Evolutionary conservation across 1,140 invertebrate genomes (phyloP).

Genomic region (Diachasma alloeum): DNA sequence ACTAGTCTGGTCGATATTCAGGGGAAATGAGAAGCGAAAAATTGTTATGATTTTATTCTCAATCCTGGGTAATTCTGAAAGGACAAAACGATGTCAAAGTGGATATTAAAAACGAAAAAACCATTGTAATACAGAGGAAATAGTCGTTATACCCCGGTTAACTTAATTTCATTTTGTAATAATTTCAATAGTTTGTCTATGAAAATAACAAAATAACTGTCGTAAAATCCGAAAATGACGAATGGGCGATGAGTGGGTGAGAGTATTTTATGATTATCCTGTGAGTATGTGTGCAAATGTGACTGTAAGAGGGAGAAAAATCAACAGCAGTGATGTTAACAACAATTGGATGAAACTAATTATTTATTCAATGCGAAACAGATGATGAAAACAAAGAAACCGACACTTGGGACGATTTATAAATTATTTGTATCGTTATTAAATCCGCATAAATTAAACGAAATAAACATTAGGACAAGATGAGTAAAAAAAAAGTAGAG

Average conservation of each 20-base stretch:
- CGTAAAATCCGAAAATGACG: neutral
- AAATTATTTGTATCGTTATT: constrained; percentile 31
- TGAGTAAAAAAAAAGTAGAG: neutral
- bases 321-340: neutral
- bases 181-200: neutral
- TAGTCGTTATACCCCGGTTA: neutral
- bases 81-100: neutral
- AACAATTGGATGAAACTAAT: neutral
- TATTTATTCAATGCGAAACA: too few relatives aligned
- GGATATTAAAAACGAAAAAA: neutral
- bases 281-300: neutral
- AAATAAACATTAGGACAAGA: neutral
- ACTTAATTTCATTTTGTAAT: constrained; percentile 5
- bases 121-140: neutral
- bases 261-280: neutral
- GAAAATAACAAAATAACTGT: neutral
- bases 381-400: neutral
- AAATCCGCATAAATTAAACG: constrained; percentile 1
- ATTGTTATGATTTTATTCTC: neutral
- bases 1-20: neutral
- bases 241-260: neutral
- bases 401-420: constrained; percentile 16
- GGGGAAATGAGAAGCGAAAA: neutral
- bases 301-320: neutral
- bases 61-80: constrained; percentile 21